Evolutionary conservation across 2,888 invertebrate species (phyloP).

Genomic region (Agrotis clavis): DNA sequence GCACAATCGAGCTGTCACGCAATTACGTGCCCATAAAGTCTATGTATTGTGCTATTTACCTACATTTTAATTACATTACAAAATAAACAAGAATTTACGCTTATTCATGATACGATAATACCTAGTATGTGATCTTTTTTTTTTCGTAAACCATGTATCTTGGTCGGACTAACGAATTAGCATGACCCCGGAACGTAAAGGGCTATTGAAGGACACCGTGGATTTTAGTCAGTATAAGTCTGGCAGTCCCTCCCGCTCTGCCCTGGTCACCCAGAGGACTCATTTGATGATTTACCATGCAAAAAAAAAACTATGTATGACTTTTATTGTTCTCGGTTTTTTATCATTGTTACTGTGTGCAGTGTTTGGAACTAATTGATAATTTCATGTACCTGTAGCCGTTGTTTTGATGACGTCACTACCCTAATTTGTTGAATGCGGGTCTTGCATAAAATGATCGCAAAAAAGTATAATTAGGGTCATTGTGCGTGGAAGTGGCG

Average conservation of each 20-base stretch:
- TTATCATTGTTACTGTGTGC: conserved; percentile 30
- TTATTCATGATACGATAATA: neutral
- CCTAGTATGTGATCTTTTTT: neutral
- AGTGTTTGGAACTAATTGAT: conserved; percentile 49
- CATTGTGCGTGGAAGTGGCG: neutral
- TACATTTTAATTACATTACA: conserved; percentile 5
- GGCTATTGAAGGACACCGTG: too few species aligned
- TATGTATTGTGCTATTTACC: conserved; percentile 23
- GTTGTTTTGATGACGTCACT: conserved; percentile 44
- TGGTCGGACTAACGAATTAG: too few species aligned
- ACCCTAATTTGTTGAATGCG: conserved; percentile 34
- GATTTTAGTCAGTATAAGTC: too few species aligned
- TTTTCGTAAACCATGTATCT: neutral
- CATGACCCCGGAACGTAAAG: too few species aligned
- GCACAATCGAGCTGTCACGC: neutral
- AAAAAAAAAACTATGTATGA: too few species aligned
- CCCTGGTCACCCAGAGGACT: too few species aligned
- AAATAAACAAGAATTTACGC: conserved; percentile 5
- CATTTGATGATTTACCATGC: too few species aligned
- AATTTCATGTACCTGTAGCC: neutral
- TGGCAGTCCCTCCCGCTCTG: too few species aligned
- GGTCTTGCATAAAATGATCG: conserved; percentile 27
- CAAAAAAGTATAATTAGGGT: conserved; percentile 30
- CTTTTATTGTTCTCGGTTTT: conserved; percentile 14
- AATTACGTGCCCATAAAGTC: neutral